Conservation (phyloP, 2,113 vertebrate genomes). For the Orientallactaga bullata region DNA sequence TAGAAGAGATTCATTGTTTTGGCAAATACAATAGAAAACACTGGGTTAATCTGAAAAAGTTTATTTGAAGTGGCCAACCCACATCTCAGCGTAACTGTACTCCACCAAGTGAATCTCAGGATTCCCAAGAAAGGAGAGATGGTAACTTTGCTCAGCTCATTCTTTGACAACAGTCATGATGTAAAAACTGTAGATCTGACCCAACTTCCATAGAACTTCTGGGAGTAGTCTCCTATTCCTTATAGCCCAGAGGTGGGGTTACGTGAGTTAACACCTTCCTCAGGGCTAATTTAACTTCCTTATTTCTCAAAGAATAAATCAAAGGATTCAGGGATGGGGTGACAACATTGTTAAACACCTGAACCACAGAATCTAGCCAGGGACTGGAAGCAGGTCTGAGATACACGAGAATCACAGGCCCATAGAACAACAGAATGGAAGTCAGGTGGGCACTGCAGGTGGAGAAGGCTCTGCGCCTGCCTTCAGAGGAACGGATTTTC, state of each 20-base stretch:
- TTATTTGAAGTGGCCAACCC: not conserved
- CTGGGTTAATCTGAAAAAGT: not conserved
- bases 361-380: conserved; percentile 70
- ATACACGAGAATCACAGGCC: conserved; percentile 78
- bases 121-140: not conserved
- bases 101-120: not conserved
- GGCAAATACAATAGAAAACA: not conserved
- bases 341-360: conserved; percentile 70
- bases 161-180: not conserved
- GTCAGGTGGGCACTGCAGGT: conserved; percentile 79
- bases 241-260: not conserved
- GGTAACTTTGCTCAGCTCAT: not conserved
- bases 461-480: conserved; percentile 72
- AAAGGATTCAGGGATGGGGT: conserved; percentile 71
- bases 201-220: not conserved
- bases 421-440: conserved; percentile 77
- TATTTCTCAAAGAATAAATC: conserved; percentile 76
- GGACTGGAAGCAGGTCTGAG: conserved; percentile 68
- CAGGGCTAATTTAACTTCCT: conserved; percentile 67
- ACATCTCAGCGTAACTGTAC: not conserved
- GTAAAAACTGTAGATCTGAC: not conserved
- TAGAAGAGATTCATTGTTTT: not conserved
- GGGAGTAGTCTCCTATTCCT: not conserved
- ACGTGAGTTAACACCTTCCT: conserved; percentile 28
- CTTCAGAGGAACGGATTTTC: conserved; percentile 55